phyloP scores from a whole-genome alignment of 2,797 vertebrate species.

The Pantherophis alleghaniensis region DNA sequence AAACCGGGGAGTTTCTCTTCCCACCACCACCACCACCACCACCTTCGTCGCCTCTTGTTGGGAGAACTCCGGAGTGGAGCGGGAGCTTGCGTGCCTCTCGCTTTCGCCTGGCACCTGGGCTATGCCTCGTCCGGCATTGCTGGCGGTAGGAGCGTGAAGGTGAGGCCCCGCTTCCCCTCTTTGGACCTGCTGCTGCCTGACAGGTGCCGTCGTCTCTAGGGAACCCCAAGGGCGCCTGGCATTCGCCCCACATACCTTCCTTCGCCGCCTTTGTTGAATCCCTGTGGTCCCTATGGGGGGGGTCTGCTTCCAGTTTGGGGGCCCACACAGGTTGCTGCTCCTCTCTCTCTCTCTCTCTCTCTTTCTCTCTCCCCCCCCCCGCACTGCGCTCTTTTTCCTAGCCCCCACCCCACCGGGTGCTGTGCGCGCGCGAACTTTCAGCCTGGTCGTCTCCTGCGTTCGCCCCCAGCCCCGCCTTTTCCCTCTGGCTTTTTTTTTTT shows the following conservation, averaged over 20 bases:
- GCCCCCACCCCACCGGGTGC: not conserved
- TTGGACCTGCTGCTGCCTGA: conserved; percentile 32
- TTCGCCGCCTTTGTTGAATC: not conserved
- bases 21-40: too few species aligned
- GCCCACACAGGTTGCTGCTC: not conserved
- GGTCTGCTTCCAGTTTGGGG: not conserved
- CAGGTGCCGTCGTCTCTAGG: conserved; percentile 39
- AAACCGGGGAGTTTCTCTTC: conserved; percentile 34
- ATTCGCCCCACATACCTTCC: not conserved
- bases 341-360: not conserved
- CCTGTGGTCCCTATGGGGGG: not conserved
- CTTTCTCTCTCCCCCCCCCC: too few species aligned
- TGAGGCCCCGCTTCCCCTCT: not conserved
- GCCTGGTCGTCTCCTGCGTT: not conserved
- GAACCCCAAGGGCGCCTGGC: too few species aligned
- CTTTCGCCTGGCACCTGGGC: not conserved
- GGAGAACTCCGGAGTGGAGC: conserved; percentile 8
- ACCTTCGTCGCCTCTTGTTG: conserved; percentile 10
- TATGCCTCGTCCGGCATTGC: conserved; percentile 13
- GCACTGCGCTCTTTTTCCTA: not conserved
- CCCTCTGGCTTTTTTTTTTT: not conserved
- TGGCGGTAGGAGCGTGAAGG: not conserved
- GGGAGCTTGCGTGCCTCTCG: conserved; percentile 9
- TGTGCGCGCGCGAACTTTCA: not conserved
- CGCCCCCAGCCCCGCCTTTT: not conserved